A percentile compares a stretch with the other conserved stretches of the same genome.
phyloP scores from a whole-genome alignment of 2,888 invertebrate genomes.

The Stratiomys singularior region DNA sequence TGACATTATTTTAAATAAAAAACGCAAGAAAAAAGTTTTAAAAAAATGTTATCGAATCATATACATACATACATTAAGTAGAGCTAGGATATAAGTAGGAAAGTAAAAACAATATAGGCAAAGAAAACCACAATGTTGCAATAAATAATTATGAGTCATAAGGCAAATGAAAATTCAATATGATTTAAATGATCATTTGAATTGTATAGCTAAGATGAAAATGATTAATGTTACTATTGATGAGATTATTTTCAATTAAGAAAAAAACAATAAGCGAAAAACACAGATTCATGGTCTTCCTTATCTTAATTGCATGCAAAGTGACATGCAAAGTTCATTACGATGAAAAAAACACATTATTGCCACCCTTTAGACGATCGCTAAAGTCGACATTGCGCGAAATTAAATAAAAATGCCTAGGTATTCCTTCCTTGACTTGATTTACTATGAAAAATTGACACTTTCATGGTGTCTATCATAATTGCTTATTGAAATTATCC shows the following conservation, averaged over 20 bases:
- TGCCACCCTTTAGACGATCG: no score
- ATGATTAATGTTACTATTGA: not conserved
- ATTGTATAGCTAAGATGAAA: not conserved
- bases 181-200: conserved; percentile 4
- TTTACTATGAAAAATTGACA: not conserved
- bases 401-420: not conserved
- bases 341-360: not conserved
- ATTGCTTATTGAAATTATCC: no score
- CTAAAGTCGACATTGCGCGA: not conserved
- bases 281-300: conserved; percentile 50
- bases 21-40: conserved; percentile 41
- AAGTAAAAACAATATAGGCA: conserved; percentile 8
- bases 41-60: conserved; percentile 40
- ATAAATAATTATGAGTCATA: conserved; percentile 22
- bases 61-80: conserved; percentile 19
- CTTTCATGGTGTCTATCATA: no score
- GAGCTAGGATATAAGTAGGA: conserved; percentile 33
- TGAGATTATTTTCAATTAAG: conserved; percentile 27
- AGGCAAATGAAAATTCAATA: no score
- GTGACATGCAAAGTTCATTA: conserved; percentile 11
- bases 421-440: not conserved
- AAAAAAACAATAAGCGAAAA: conserved; percentile 35
- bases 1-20: conserved; percentile 48
- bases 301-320: conserved; percentile 44
- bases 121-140: conserved; percentile 16